A percentile compares a stretch with the other conserved stretches of the same genome.
Evolutionary conservation across 2,113 vertebrate genomes (phyloP).

Genomic region (Monopterus albus): DNA sequence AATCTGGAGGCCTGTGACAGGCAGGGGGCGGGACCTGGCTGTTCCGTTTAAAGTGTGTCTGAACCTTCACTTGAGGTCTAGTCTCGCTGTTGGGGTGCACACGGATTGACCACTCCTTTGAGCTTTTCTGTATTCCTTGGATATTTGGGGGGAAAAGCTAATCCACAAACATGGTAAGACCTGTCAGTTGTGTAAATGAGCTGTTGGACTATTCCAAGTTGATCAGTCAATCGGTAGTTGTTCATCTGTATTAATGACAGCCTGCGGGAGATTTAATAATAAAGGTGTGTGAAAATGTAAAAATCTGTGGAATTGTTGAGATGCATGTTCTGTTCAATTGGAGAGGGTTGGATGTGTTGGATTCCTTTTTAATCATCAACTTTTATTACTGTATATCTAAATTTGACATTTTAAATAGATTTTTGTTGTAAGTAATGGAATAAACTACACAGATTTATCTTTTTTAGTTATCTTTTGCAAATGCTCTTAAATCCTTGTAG

Average conservation of each 20-base stretch:
- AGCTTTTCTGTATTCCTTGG: slow-evolving; percentile 77
- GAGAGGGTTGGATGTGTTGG: not conserved
- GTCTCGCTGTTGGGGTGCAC: slow-evolving; percentile 84
- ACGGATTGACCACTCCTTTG: slow-evolving; percentile 84
- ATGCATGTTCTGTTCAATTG: not conserved
- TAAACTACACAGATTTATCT: not conserved
- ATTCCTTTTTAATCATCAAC: not conserved
- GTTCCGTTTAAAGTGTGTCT: slow-evolving; percentile 82
- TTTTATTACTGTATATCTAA: too few relatives aligned
- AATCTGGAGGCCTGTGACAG: slow-evolving; percentile 80
- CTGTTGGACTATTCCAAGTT: not conserved
- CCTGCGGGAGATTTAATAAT: slow-evolving; percentile 1
- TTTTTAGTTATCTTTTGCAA: not conserved
- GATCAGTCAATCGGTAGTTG: not conserved
- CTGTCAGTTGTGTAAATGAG: slow-evolving; percentile 14
- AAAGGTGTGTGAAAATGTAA: slow-evolving; percentile 10
- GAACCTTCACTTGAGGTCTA: slow-evolving; percentile 82
- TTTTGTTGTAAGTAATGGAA: not conserved
- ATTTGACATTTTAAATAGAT: not conserved
- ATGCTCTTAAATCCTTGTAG: not conserved
- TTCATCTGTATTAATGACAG: not conserved
- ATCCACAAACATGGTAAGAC: slow-evolving; percentile 85
- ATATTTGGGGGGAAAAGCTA: slow-evolving; percentile 79
- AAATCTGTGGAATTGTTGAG: not conserved
- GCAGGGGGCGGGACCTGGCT: slow-evolving; percentile 78